Conservation (phyloP, 2,113 vertebrate species). For the Todiramphus saurophagus region DNA sequence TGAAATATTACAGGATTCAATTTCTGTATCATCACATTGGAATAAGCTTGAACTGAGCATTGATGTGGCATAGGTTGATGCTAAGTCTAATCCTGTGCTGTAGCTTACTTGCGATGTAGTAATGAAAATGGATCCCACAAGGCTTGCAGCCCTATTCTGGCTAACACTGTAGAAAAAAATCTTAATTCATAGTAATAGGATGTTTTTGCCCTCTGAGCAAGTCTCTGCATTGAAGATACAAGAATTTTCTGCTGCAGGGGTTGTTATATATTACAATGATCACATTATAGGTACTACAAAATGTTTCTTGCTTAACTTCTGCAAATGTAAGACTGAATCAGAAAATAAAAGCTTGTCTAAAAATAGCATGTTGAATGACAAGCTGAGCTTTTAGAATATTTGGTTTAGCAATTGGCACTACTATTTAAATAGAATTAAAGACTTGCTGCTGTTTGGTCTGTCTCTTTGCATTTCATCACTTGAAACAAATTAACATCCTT, state of each 20-base stretch:
- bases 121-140: background rate
- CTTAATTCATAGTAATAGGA: background rate
- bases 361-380: background rate
- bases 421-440: background rate
- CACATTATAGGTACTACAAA: background rate
- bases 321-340: background rate
- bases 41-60: background rate
- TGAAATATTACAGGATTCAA: slow-evolving; percentile 34
- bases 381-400: background rate
- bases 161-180: background rate
- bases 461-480: background rate
- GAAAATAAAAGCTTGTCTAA: background rate
- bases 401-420: background rate
- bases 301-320: background rate
- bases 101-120: background rate
- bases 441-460: background rate
- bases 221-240: background rate
- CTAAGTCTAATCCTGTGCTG: background rate
- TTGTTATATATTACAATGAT: background rate
- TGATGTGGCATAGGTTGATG: background rate
- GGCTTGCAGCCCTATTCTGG: background rate
- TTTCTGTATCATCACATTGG: background rate
- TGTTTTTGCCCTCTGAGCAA: background rate
- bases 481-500: slow-evolving; percentile 52
- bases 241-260: background rate